Base-by-base conservation (phyloP, 2,113 vertebrate genomes). In the Mohoua ochrocephala region DNA sequence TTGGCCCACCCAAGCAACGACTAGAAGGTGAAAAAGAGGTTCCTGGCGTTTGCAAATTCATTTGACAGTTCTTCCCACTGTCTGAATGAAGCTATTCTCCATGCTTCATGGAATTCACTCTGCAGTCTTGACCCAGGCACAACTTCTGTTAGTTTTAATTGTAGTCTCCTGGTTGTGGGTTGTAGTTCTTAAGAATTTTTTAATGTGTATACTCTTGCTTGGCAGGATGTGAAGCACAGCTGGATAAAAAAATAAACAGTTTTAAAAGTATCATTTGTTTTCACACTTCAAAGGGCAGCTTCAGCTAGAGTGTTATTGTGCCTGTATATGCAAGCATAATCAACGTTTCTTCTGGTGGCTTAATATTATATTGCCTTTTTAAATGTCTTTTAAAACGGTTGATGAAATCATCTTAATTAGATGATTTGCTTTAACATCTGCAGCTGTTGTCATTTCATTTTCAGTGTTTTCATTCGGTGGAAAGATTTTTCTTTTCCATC, bases 371-470 rank as follows among this genome's bases (percentile, higher is more conserved):
- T 47, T 88, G 78, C 70, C 73, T 87, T 95, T 95, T 76, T 7
- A 89, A 97, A 93, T 89, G 44, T 68, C 64, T 90, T 95, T 92
- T 92, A 64, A 93, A 96, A 86, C 0, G 5, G 54, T 86, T 93
- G 82, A 88, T 95, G 76, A 94, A 96, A 90, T 94, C 15, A 81
- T 91, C 85, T 78, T 96, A 94, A 94, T 93, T 94, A 96, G 85
- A 94, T 89, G 24, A 96, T 94, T 96, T 94, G 75, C 79, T 94
- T 93, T 88, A 90, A 84, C 92, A 96, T 95, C 75, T 97, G 95
- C 79, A 86, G 67, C 71, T 94, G 78, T 88, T 96, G 83, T 84
- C 39, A 75, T 94, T 95, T 89, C 15, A 35, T 89, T 93, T 94
- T 78, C 60, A 84, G 67, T 93, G 42, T 80, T 96, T 96, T 91